Base-by-base conservation (phyloP, 2,888 invertebrate species). In the Mythimna ferrago region DNA sequence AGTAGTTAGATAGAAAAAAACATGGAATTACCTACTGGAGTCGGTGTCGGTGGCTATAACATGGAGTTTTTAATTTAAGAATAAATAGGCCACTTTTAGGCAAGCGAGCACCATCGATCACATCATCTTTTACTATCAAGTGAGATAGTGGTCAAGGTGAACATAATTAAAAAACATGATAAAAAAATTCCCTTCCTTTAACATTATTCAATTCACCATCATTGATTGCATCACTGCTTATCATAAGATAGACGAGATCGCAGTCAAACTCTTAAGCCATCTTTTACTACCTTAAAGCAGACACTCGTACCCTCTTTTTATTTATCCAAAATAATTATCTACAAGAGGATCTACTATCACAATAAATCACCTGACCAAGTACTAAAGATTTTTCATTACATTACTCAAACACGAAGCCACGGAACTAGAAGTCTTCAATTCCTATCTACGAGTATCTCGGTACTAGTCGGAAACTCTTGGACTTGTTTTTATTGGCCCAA, bases 401-500 rank as follows among this genome's bases (percentile, higher is more conserved):
- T 80, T 64, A 67, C 41, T n/a, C 26, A 14, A 62, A 56, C 66
- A 35, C 41, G 48, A 26, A 19, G 48, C 35, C 26, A n/a, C 14
- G 14, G 21, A 70, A 32, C 26, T 26, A 48, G 48, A 69, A 61
- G n/a, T 62, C 53, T 58, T 61, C 51, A 60, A 61, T 67, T 56
- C 38, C 61, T 48, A 77, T 62, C 69, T 80, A 38, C 38, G 0
- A 41, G 10, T 48, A 73, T 57, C 57, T 71, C 19, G 41, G 35
- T 54, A 56, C 44, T 38, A 14, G 56, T 67, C 35, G 32, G 16
- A 48, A 81, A 81, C 71, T 83, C n/a, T 6, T 44, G 60, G 53
- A 71, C 74, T 77, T 70, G 77, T 71, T 83, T 83, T 82, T 84
- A 84, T 81, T 82, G 41, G 70, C n/a, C 14, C 6, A 73, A 84